These are phyloP conservation scores for Condylostylus longicornis DNA, from an alignment of 1,140 invertebrate genomes.

Conservation along the genomic window DNA sequence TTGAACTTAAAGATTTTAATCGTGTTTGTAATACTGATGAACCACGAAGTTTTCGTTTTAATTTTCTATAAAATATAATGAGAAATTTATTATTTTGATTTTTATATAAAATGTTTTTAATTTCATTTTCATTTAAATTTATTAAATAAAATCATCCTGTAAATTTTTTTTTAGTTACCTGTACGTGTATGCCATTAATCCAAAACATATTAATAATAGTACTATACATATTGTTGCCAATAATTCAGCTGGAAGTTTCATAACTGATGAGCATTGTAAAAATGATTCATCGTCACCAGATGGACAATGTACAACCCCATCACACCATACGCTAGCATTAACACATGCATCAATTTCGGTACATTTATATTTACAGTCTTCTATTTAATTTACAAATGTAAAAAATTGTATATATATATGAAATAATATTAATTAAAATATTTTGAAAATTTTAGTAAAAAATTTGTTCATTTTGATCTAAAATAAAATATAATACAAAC, in stretches of 20 bases:
- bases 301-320: slow-evolving; percentile 69
- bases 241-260: slow-evolving; percentile 57
- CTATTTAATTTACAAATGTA: slow-evolving; percentile 15
- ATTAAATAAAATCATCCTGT: neutral
- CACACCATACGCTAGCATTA: slow-evolving; percentile 75
- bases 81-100: slow-evolving; percentile 26
- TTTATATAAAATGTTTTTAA: slow-evolving; percentile 23
- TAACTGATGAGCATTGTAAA: slow-evolving; percentile 56
- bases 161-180: slow-evolving; percentile 16
- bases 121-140: no score
- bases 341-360: slow-evolving; percentile 78
- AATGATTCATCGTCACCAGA: slow-evolving; percentile 75
- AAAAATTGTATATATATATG: neutral
- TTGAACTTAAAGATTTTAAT: slow-evolving; percentile 55
- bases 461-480: neutral
- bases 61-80: slow-evolving; percentile 26
- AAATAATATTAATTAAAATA: neutral
- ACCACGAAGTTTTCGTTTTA: slow-evolving; percentile 43
- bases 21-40: slow-evolving; percentile 58
- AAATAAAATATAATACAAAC: slow-evolving; percentile 8
- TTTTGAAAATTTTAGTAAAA: neutral
- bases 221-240: slow-evolving; percentile 38
- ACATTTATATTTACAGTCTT: slow-evolving; percentile 64
- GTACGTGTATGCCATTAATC: slow-evolving; percentile 28
- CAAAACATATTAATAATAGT: slow-evolving; percentile 28